Conservation (phyloP, 1,140 invertebrate genomes). For the Drosophila tani region DNA sequence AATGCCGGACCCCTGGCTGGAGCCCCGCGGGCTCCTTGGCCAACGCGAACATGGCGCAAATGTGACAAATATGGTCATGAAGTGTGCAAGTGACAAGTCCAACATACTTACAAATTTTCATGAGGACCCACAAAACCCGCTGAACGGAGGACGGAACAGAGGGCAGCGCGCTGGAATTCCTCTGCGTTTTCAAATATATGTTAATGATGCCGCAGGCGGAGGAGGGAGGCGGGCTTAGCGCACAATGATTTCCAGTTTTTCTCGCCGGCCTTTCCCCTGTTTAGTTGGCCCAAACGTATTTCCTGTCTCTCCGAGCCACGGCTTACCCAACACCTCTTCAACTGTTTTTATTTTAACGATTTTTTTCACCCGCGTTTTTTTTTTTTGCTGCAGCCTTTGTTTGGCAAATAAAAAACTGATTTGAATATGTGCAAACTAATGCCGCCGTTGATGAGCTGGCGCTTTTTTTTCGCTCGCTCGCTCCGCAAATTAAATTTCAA, state of each 20-base stretch:
- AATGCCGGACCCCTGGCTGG: constrained; percentile 57
- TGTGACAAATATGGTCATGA: constrained; percentile 84
- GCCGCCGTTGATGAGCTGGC: constrained; percentile 62
- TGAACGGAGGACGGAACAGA: constrained; percentile 6
- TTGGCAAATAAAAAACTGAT: constrained; percentile 61
- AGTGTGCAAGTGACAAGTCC: constrained; percentile 83
- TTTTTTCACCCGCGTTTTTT: constrained; percentile 35
- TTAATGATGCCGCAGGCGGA: constrained; percentile 64
- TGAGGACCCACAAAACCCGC: constrained; percentile 51
- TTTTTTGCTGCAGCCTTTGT: constrained; percentile 16
- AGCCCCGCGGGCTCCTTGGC: constrained; percentile 37
- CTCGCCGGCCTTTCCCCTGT: constrained; percentile 25
- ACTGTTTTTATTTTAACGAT: constrained; percentile 79
- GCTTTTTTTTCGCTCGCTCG: constrained; percentile 33
- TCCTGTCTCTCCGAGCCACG: constrained; percentile 60
- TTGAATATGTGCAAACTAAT: constrained; percentile 81
- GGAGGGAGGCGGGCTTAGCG: background rate
- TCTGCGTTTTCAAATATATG: constrained; percentile 80
- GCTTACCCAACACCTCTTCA: constrained; percentile 59
- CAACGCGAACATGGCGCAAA: constrained; percentile 76
- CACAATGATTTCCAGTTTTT: constrained; percentile 75
- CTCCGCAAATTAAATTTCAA: constrained; percentile 72
- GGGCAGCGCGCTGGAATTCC: constrained; percentile 49
- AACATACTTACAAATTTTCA: constrained; percentile 84
- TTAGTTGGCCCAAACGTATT: constrained; percentile 70